Conservation (phyloP, 1,140 invertebrate genomes). For the Caenorhabditis latens region DNA sequence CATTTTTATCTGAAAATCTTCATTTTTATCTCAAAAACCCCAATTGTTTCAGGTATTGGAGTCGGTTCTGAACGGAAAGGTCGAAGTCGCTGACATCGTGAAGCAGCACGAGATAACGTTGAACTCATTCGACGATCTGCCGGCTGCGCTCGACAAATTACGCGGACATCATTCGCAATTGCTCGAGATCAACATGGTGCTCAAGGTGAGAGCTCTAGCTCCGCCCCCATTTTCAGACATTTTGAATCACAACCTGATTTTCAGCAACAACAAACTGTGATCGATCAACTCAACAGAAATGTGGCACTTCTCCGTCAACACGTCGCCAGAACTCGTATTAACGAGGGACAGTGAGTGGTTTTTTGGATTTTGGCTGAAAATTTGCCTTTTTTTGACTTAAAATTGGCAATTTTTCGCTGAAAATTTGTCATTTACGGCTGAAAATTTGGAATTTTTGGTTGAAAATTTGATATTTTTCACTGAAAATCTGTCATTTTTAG, state of each 20-base stretch:
- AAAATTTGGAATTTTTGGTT: too few species aligned
- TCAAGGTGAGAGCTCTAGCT: constrained; percentile 79
- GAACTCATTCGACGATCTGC: constrained; percentile 86
- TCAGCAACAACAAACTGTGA: constrained; percentile 84
- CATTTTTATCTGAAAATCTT: neutral
- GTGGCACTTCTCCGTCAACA: constrained; percentile 87
- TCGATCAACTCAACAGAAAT: constrained; percentile 92
- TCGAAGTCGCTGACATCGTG: constrained; percentile 89
- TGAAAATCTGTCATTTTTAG: too few species aligned
- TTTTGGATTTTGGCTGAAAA: neutral
- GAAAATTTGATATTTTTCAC: too few species aligned
- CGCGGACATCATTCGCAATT: constrained; percentile 81
- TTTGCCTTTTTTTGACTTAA: too few species aligned
- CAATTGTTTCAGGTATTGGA: constrained; percentile 83
- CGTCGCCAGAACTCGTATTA: constrained; percentile 86
- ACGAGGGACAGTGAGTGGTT: constrained; percentile 79
- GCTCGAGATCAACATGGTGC: constrained; percentile 78
- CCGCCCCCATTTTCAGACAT: neutral
- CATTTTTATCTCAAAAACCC: neutral
- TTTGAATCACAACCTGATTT: neutral
- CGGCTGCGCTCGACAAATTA: constrained; percentile 85
- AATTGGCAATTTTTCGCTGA: too few species aligned
- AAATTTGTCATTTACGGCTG: too few species aligned
- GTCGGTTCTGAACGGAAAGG: constrained; percentile 87
- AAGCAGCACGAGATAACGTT: constrained; percentile 92